These are phyloP conservation scores for Todiramphus chloris DNA, from an alignment of 2,113 vertebrate genomes.

Conservation along the genomic window DNA sequence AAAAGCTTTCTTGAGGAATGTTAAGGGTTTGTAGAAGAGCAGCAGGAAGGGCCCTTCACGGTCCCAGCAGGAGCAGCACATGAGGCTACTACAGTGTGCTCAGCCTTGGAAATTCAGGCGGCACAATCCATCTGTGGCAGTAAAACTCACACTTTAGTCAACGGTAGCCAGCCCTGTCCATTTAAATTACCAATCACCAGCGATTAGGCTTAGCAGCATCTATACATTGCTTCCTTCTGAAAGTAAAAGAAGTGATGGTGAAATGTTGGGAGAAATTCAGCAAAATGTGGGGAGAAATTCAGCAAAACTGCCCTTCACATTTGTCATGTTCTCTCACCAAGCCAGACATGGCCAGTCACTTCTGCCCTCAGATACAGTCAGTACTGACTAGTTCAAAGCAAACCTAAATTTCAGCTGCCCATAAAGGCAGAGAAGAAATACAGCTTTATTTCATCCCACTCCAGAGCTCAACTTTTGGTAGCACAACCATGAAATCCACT, in stretches of 20 bases:
- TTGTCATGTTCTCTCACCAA: neutral
- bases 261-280: neutral
- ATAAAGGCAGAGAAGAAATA: neutral
- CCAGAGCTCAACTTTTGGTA: neutral
- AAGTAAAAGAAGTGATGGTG: neutral
- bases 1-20: neutral
- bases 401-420: neutral
- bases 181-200: neutral
- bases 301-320: neutral
- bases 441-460: neutral
- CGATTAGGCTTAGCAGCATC: neutral
- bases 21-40: neutral
- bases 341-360: neutral
- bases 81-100: neutral
- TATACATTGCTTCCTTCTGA: neutral
- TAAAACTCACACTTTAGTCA: neutral
- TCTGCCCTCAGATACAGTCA: neutral
- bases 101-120: neutral
- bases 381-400: neutral
- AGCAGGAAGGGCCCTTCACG: accelerated
- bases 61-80: neutral
- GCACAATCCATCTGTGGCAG: neutral
- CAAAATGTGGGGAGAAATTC: neutral
- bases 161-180: neutral
- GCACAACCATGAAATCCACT: neutral